Percentiles rank a stretch among this genome's conserved stretches.
Conservation (phyloP, 2,797 vertebrate genomes). For the Loriculus beryllinus region DNA sequence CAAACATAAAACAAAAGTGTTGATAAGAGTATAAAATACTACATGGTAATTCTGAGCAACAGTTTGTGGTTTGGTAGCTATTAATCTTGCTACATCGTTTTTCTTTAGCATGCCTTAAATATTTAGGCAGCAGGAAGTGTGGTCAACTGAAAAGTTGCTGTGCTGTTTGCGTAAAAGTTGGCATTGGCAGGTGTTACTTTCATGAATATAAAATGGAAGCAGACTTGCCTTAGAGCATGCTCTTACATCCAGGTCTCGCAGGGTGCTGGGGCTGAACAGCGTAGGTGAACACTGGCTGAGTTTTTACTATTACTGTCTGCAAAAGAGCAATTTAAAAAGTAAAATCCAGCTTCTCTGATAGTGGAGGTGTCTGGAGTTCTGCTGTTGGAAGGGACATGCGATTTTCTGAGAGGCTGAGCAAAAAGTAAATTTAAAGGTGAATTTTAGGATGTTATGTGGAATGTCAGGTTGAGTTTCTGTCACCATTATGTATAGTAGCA, state of each 20-base stretch:
- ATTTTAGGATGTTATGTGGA: background rate
- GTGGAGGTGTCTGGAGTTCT: background rate
- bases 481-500: fast-evolving
- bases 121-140: conserved; percentile 41
- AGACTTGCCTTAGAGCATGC: background rate
- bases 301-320: background rate
- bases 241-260: background rate
- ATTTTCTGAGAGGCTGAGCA: background rate
- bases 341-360: background rate
- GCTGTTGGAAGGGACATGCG: background rate
- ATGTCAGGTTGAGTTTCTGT: background rate
- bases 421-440: background rate
- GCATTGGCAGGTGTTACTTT: conserved; percentile 27
- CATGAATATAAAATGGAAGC: background rate
- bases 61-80: conserved; percentile 33
- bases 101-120: conserved; percentile 3
- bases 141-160: conserved; percentile 28
- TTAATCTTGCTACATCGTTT: background rate
- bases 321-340: background rate
- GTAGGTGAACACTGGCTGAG: background rate
- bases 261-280: background rate
- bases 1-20: background rate
- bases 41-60: background rate
- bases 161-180: background rate
- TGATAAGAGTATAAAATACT: background rate